Evolutionary conservation across 2,888 invertebrate species (phyloP), one percentile per base, ranked within the genome.

Genomic region (Leptarthrus brevirostris): DNA sequence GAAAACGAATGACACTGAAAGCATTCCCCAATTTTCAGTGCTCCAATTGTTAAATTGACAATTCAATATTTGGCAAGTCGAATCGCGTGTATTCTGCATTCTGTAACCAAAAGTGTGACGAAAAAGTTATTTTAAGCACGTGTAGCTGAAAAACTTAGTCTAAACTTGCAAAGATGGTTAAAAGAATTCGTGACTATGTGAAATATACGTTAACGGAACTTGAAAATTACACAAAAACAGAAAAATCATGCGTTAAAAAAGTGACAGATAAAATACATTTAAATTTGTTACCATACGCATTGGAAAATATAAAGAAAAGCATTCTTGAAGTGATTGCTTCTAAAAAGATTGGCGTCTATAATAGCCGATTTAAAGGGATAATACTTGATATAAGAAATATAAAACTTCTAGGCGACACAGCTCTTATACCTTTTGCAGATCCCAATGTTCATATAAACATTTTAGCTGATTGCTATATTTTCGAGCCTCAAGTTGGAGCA

Each of bases 401-500:
- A 2, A 89, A 88, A 80, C 79, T 91, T 1, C 74, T 88, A 3
- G 86, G 85, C 0, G 78, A 83, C 2, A 76, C 83, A 2, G 90
- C 88, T 3, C 82, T 82, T 2, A 83, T 89, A 52, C 83, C 88
- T 6, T 82, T 86, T 49, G 90, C 90, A 76, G 86, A 87, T 74
- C 86, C 87, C 26, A 87, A 84, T 47, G 84, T 90, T 76, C 90
- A 91, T 79, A 77, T 90, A 30, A 85, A 89, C 77, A 83, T 91
- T 2, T 84, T 87, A 78, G 89, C 88, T 0, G 89, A 90, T 79
- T 91, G 89, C 80, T 90, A 89, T 80, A 80, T 91, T 16, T 91
- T 92, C 78, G 86, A 86, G 74, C 91, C 91, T 2, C 79, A 83
- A 76, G 80, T 88, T 44, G 90, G 88, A 0, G 86, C 86, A 72